A percentile compares a stretch with the other conserved stretches of the same genome.
Evolutionary conservation across 2,888 invertebrate genomes (phyloP).

Genomic region (Acanthosepion pharaonis): DNA sequence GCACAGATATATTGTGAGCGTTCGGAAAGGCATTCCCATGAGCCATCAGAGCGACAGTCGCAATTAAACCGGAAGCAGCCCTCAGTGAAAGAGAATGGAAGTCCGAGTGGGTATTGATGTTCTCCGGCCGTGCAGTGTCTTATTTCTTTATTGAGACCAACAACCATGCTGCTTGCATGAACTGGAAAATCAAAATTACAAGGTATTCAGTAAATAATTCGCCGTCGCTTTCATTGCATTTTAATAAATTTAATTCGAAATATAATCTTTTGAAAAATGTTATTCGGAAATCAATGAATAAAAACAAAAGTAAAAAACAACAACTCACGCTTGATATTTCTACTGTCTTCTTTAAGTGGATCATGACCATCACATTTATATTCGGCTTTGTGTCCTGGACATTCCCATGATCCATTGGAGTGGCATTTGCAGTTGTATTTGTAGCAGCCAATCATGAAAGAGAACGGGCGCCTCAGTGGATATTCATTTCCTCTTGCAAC

Average conservation of each 20-base stretch:
- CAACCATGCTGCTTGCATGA: not conserved
- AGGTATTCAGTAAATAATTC: not conserved
- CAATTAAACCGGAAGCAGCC: slow-evolving; percentile 62
- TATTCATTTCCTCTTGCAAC: not conserved
- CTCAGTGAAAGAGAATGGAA: slow-evolving; percentile 56
- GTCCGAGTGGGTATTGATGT: not conserved
- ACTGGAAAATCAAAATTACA: not conserved
- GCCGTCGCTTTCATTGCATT: too few species aligned
- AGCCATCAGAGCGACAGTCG: slow-evolving; percentile 62
- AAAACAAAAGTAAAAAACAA: not conserved
- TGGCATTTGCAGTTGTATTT: not conserved
- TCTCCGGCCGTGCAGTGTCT: not conserved
- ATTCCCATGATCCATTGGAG: not conserved
- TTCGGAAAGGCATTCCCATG: slow-evolving; percentile 60
- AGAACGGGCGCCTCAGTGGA: not conserved
- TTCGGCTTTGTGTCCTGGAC: not conserved
- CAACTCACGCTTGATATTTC: not conserved
- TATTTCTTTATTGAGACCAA: not conserved
- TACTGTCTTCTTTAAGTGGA: not conserved
- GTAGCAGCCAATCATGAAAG: not conserved
- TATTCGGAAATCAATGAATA: not conserved
- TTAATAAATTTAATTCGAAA: too few species aligned
- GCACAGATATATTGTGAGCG: not conserved
- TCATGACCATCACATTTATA: slow-evolving; percentile 52
- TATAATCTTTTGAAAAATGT: not conserved